Percentiles rank a stretch among this genome's conserved stretches.
phyloP scores from a whole-genome alignment of 1,140 invertebrate genomes.

The Ptiloglossa arizonensis region DNA sequence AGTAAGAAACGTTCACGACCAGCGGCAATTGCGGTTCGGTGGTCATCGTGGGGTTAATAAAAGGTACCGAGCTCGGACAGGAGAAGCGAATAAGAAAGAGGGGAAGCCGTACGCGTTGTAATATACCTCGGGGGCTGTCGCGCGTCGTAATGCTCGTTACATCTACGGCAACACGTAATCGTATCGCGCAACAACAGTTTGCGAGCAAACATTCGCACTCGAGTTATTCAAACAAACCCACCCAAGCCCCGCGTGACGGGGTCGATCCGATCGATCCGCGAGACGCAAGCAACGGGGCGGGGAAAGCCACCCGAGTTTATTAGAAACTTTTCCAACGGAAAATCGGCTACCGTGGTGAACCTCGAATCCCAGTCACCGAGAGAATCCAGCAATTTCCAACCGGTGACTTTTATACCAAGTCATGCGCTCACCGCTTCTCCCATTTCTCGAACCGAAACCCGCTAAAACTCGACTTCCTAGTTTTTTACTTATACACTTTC shows the following conservation, averaged over 20 bases:
- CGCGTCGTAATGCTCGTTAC: conserved; percentile 14
- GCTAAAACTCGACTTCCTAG: not conserved
- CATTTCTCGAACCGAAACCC: too few relatives aligned
- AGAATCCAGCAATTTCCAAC: not conserved
- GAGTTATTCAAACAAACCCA: conserved; percentile 5
- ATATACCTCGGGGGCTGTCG: not conserved
- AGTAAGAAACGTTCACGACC: too few relatives aligned
- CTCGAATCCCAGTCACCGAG: not conserved
- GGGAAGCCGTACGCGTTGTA: conserved; percentile 15
- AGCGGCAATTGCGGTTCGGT: too few relatives aligned
- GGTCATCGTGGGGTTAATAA: too few relatives aligned
- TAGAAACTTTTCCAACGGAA: not conserved
- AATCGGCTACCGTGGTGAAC: not conserved
- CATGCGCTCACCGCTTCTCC: too few relatives aligned
- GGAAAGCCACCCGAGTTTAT: not conserved
- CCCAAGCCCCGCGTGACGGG: too few relatives aligned
- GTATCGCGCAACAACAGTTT: conserved; percentile 24
- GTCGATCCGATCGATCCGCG: conserved; percentile 11
- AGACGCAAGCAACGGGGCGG: too few relatives aligned
- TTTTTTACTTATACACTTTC: not conserved
- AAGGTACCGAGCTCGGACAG: not conserved
- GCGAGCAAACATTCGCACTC: conserved; percentile 21
- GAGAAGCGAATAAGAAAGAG: not conserved
- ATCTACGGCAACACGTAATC: conserved; percentile 12
- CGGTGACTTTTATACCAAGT: not conserved